Evolutionary conservation across 2,888 invertebrate species (phyloP).

Genomic region (Pherbina coryleti): DNA sequence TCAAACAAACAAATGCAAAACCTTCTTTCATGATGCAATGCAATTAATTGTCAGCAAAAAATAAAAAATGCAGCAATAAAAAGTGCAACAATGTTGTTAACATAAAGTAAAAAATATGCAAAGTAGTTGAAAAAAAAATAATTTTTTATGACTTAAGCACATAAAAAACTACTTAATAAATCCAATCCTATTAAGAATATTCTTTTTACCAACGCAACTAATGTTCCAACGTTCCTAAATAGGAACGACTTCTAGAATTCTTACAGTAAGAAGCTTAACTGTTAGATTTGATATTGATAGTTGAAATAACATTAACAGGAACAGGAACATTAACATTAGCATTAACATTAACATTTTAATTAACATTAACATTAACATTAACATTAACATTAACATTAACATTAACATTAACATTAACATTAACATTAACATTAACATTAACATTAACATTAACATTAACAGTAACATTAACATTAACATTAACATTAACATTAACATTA

Average conservation of each 20-base stretch:
- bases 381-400: neutral
- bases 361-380: neutral
- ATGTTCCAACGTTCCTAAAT: no score
- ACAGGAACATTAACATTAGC: neutral
- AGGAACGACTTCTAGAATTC: no score
- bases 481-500: no score
- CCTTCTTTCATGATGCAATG: neutral
- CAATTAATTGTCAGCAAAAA: conserved; percentile 12
- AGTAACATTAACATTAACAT: no score
- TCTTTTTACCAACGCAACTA: no score
- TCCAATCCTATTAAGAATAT: no score
- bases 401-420: neutral
- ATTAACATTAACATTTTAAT: neutral
- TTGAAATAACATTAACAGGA: neutral
- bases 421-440: no score
- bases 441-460: no score
- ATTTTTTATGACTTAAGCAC: no score
- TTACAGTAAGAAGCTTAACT: no score
- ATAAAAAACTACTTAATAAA: no score
- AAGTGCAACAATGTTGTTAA: neutral
- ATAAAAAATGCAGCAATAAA: neutral
- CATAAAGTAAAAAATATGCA: neutral
- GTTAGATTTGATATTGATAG: no score
- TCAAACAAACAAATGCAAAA: neutral
- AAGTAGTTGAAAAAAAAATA: neutral